Conservation (phyloP, 2,888 invertebrate species). For the Pyrrhosoma nymphula region DNA sequence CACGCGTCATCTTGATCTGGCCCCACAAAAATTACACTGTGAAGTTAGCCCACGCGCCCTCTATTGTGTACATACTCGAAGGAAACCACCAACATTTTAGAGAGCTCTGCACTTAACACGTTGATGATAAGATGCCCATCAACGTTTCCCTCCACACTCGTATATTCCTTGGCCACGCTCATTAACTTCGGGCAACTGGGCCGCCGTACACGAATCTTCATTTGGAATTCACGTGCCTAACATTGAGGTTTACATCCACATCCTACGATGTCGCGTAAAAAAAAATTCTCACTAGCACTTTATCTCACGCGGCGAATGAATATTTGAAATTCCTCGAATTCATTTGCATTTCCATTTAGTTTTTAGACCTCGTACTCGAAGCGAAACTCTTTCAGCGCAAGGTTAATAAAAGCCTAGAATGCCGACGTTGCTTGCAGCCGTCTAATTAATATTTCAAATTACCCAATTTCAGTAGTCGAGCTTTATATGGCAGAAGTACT, state of each 20-base stretch:
- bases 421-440: neutral
- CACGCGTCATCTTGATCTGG: no score
- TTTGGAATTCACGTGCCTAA: neutral
- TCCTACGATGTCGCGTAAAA: neutral
- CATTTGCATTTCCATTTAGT: neutral
- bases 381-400: neutral
- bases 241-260: neutral
- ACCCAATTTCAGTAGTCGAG: neutral
- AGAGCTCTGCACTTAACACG: no score
- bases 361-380: neutral
- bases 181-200: neutral
- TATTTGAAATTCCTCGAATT: neutral
- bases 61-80: no score
- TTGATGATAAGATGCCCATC: no score
- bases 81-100: no score
- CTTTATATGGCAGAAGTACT: neutral
- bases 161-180: no score
- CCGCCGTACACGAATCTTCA: neutral
- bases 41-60: no score
- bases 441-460: neutral
- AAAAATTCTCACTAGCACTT: neutral
- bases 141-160: no score
- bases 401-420: neutral
- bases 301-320: neutral
- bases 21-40: no score